Base-by-base conservation (phyloP, 2,888 invertebrate species). In the Himalopsyche tibetana region DNA sequence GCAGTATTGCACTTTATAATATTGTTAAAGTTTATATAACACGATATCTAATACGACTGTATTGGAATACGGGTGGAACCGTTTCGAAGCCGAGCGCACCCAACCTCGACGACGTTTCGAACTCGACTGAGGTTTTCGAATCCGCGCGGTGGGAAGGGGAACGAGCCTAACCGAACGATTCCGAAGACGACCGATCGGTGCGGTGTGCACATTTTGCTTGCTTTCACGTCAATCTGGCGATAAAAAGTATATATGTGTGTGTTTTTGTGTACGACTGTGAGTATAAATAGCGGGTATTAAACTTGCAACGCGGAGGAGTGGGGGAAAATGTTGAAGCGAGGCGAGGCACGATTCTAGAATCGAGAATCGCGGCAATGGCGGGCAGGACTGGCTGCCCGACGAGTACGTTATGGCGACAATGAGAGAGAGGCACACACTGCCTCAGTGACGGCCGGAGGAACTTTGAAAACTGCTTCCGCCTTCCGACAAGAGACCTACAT, bases 11-110 rank as follows among this genome's bases (percentile, higher is more conserved):
- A 86, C 86, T 86, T 86, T 86, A 74, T 80, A 82, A 51, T 83
- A 84, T 63, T 63, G 86, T 86, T 86, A 82, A 81, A 86, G 86
- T 86, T 86, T 86, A 86, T 86, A 82, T 86, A 86, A 86, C 84
- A 86, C 87, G 87, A 87, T 84, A 85, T 87, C 80, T 82, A 87
- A 87, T 74, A 87, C 87, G 87, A 87, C 87, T 69, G 85, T 55
- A 51, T 36, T 83, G 56, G 36, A n/a, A 80, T 80, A 80, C 83
- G 63, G 85, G 82, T 80, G 85, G 74, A 83, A 82, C 42, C 55
- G 79, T 63, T 51, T 38, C 55, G 63, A 51, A 81, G 55, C 63
- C 17, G 28, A 74, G 36, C 36, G 74, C 86, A 80, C 36, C 82
- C 87, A 82, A 55, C 86, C 12, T 56, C 19, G 83, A 63, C 80